A percentile compares a stretch with the other conserved stretches of the same genome.
Conservation (phyloP, 2,113 vertebrate genomes). For the Paramormyrops kingsleyae region DNA sequence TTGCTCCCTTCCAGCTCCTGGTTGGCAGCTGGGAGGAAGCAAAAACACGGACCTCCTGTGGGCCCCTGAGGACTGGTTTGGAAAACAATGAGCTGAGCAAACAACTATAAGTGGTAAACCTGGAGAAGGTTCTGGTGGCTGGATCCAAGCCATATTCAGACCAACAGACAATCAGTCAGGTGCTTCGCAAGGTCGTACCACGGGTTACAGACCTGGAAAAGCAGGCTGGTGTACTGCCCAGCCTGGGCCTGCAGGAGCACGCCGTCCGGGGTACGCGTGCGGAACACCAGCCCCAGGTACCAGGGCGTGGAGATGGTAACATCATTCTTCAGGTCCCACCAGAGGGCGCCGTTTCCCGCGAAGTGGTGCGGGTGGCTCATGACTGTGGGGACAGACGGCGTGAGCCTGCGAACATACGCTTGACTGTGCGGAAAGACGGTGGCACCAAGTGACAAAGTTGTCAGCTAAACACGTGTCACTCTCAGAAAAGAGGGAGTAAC, state of each 20-base stretch:
- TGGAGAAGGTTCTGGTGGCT: neutral
- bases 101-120: neutral
- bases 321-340: constrained; percentile 92
- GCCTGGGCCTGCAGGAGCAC: constrained; percentile 85
- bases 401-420: constrained; percentile 28
- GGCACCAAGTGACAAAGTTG: constrained; percentile 24
- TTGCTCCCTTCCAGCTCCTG: neutral
- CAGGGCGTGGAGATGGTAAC: constrained; percentile 84
- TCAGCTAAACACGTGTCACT: neutral
- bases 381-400: constrained; percentile 54
- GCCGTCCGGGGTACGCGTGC: constrained; percentile 74
- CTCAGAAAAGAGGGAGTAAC: neutral
- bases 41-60: neutral
- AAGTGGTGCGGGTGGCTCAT: constrained; percentile 90
- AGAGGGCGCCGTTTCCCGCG: constrained; percentile 79
- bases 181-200: neutral
- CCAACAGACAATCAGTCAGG: neutral
- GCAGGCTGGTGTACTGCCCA: constrained; percentile 80
- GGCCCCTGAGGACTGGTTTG: neutral
- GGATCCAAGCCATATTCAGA: neutral
- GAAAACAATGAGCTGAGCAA: neutral
- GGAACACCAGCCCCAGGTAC: constrained; percentile 89
- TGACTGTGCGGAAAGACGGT: constrained; percentile 15
- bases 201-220: constrained; percentile 74
- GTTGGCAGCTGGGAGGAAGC: neutral